Evolutionary conservation across 2,113 vertebrate species (phyloP).

Genomic region (Casuarius casuarius): DNA sequence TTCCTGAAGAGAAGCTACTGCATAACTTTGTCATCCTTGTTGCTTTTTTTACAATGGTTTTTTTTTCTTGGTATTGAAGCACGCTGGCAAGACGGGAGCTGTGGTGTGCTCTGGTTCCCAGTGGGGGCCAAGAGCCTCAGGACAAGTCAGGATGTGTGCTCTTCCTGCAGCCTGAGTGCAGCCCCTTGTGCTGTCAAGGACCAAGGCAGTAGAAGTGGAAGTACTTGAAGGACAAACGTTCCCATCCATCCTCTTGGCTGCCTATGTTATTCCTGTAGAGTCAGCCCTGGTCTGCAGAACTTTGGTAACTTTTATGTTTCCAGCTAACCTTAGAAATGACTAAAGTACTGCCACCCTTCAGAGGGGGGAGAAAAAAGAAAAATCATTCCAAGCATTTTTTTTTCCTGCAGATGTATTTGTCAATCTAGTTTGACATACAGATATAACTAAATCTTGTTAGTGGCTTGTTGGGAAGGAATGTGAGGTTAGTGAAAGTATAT

Average conservation of each 20-base stretch:
- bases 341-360: not conserved
- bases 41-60: too few relatives aligned
- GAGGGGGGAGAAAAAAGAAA: too few relatives aligned
- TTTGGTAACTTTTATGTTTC: not conserved
- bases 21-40: not conserved
- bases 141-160: not conserved
- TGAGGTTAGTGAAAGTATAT: not conserved
- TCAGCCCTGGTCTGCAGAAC: not conserved
- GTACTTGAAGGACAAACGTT: not conserved
- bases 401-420: not conserved
- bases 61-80: not conserved
- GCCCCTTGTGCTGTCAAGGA: not conserved
- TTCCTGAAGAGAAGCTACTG: not conserved
- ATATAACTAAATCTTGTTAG: not conserved
- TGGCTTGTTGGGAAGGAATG: not conserved
- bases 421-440: not conserved
- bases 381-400: not conserved
- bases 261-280: not conserved
- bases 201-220: not conserved
- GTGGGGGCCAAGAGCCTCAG: not conserved
- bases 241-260: not conserved
- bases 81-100: not conserved
- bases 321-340: not conserved
- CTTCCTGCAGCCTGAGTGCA: not conserved
- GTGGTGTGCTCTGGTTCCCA: not conserved